Percentiles rank a stretch among this genome's conserved stretches.
phyloP scores from a whole-genome alignment of 2,113 vertebrate species.

The Calonectris borealis region DNA sequence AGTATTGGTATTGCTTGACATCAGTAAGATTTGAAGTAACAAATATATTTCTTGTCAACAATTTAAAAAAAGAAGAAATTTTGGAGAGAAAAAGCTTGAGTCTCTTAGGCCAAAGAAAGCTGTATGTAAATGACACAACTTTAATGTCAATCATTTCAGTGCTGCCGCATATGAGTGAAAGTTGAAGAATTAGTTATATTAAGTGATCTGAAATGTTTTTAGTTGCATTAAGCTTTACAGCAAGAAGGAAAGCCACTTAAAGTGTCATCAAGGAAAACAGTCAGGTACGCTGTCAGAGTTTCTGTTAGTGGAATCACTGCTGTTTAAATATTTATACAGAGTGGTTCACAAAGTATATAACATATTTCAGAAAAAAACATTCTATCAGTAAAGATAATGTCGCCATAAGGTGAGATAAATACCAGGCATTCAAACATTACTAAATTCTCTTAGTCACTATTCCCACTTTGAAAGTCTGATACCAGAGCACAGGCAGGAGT shows the following conservation, averaged over 20 bases:
- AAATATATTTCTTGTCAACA: not conserved
- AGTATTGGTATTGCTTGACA: not conserved
- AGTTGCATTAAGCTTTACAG: not conserved
- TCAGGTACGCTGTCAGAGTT: not conserved
- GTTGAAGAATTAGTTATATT: not conserved
- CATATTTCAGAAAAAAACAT: not conserved
- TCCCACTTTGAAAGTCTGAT: not conserved
- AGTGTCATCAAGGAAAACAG: not conserved
- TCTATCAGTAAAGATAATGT: not conserved
- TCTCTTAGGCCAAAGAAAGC: not conserved
- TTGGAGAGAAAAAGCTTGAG: not conserved
- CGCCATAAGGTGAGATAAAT: not conserved
- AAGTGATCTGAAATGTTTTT: not conserved
- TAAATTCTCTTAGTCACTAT: not conserved
- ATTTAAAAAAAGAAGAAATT: not conserved
- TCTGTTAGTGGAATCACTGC: not conserved
- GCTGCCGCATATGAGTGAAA: not conserved
- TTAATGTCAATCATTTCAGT: not conserved
- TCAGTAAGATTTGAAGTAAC: not conserved
- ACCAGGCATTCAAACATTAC: not conserved
- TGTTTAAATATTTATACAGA: not conserved
- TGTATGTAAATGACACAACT: not conserved
- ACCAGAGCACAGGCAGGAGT: not conserved
- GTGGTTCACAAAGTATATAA: not conserved
- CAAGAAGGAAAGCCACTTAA: not conserved